Conservation (phyloP, 1,140 invertebrate species). For the Drosophila seguyi region DNA sequence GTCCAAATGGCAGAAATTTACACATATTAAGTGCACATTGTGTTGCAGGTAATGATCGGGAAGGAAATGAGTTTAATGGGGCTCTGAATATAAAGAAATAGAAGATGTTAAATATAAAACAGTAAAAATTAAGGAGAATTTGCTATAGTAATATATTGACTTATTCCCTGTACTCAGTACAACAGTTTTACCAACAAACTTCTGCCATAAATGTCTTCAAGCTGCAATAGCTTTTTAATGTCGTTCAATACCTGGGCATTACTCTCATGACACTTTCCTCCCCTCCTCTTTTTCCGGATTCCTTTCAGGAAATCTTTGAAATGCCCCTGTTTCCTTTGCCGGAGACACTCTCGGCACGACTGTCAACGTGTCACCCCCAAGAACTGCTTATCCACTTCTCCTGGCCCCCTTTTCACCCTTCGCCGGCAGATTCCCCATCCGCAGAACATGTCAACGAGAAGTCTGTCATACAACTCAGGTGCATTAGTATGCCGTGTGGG, state of each 20-base stretch:
- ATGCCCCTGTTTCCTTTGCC: constrained; percentile 13
- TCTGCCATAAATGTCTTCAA: not conserved
- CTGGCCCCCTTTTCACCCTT: not conserved
- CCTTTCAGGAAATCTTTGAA: constrained; percentile 3
- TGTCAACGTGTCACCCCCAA: constrained; percentile 37
- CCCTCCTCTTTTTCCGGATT: constrained; percentile 1
- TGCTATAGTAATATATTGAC: too few species aligned
- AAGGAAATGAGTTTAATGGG: not conserved
- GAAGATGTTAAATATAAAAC: not conserved
- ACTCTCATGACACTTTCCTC: not conserved
- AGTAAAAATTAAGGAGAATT: too few species aligned
- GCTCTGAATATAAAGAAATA: not conserved
- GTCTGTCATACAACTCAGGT: constrained; percentile 24
- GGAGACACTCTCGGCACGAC: constrained; percentile 2
- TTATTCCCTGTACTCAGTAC: not conserved
- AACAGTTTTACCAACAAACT: not conserved
- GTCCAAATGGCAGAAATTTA: constrained; percentile 4
- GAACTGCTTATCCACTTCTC: constrained; percentile 21
- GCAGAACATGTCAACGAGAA: constrained; percentile 33
- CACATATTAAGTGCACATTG: constrained; percentile 7
- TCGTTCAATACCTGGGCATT: constrained; percentile 3
- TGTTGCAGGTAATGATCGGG: constrained; percentile 1
- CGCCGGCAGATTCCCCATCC: constrained; percentile 6
- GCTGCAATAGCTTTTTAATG: constrained; percentile 1
- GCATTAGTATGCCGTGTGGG: constrained; percentile 12